Percentiles rank a stretch among this genome's conserved stretches.
Evolutionary conservation across 2,888 invertebrate species (phyloP).

Genomic region (Parascotia fuliginaria): DNA sequence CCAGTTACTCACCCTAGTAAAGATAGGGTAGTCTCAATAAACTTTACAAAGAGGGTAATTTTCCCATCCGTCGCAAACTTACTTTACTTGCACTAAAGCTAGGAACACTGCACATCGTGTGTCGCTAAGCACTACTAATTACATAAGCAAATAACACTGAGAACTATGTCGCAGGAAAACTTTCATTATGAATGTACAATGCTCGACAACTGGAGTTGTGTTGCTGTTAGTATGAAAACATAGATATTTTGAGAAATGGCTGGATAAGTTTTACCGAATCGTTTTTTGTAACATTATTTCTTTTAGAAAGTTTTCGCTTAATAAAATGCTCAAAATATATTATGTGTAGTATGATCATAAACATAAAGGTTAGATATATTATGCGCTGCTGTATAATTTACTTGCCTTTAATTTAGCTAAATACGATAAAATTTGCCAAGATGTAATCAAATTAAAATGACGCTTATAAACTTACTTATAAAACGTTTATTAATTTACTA

Average conservation of each 20-base stretch:
- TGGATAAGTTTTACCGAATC: neutral
- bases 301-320: too few relatives aligned
- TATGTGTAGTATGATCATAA: too few relatives aligned
- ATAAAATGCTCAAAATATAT: too few relatives aligned
- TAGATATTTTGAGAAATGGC: constrained; percentile 2
- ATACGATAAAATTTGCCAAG: too few relatives aligned
- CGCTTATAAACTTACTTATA: too few relatives aligned
- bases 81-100: neutral
- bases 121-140: constrained; percentile 37
- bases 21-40: too few relatives aligned
- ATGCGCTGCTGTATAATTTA: too few relatives aligned
- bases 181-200: constrained; percentile 51
- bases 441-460: too few relatives aligned
- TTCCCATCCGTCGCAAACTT: constrained; percentile 2
- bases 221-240: constrained; percentile 3
- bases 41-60: neutral
- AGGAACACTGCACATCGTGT: constrained; percentile 6
- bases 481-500: too few relatives aligned
- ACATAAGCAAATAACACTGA: constrained; percentile 41
- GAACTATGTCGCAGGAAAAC: constrained; percentile 44
- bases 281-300: neutral
- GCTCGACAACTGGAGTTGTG: constrained; percentile 28
- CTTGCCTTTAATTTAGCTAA: too few relatives aligned
- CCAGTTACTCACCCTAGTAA: too few relatives aligned
- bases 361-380: too few relatives aligned